Conservation (phyloP, 2,113 vertebrate species). For the Phasianus colchicus region DNA sequence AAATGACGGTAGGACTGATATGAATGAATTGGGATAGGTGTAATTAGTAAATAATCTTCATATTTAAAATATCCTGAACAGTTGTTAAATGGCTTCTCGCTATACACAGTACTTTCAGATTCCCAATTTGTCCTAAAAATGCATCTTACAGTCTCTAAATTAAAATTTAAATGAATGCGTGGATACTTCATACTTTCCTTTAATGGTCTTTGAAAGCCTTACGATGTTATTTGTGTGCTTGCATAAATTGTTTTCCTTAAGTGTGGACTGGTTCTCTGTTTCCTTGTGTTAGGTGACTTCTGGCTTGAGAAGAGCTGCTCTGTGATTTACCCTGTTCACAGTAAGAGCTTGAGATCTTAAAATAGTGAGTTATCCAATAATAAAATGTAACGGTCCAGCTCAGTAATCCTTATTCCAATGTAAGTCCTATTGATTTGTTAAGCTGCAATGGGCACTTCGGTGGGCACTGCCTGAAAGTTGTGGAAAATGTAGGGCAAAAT, state of each 20-base stretch:
- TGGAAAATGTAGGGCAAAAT: not conserved
- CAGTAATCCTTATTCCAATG: not conserved
- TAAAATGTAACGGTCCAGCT: not conserved
- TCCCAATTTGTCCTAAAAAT: not conserved
- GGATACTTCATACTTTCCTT: not conserved
- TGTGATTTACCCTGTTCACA: not conserved
- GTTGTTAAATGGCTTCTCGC: not conserved
- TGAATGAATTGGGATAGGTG: not conserved
- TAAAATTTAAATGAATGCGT: not conserved
- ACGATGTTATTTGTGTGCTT: not conserved
- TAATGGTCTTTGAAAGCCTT: not conserved
- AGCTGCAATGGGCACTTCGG: not conserved
- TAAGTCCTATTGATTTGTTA: not conserved
- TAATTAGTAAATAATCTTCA: not conserved
- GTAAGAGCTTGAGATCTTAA: not conserved
- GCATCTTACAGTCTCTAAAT: not conserved
- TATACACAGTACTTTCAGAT: not conserved
- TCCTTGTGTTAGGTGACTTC: not conserved
- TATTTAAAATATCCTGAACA: not conserved
- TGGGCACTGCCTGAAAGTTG: not conserved
- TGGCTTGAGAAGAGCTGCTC: not conserved
- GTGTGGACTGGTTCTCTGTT: not conserved
- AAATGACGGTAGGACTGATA: not conserved
- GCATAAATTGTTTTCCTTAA: not conserved
- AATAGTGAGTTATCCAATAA: not conserved